Evolutionary conservation across 1,140 invertebrate species (phyloP).

Genomic region (Macrostomum lignano): DNA sequence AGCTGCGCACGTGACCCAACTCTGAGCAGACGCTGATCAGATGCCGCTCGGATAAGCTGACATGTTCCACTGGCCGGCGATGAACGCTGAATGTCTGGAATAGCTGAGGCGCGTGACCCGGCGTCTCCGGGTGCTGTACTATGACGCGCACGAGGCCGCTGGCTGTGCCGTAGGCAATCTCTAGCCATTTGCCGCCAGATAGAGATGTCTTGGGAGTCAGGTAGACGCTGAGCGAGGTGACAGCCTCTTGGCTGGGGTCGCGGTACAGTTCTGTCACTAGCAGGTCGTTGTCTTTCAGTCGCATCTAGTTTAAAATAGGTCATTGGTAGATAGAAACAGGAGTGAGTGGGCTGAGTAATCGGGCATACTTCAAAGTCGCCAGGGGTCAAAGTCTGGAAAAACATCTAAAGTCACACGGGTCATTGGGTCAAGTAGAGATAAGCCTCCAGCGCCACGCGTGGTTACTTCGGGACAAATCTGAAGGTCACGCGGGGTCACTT

Average conservation of each 20-base stretch:
- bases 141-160: conserved; percentile 78
- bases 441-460: too few species aligned
- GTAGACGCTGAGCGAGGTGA: conserved; percentile 92
- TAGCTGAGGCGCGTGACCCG: conserved; percentile 71
- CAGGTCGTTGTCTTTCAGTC: conserved; percentile 95
- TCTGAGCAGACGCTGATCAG: conserved; percentile 63
- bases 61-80: conserved; percentile 66
- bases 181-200: conserved; percentile 69
- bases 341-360: too few species aligned
- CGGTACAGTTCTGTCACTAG: conserved; percentile 78
- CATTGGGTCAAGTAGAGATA: too few species aligned
- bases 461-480: too few species aligned
- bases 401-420: too few species aligned
- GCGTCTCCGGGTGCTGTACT: conserved; percentile 89
- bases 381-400: too few species aligned
- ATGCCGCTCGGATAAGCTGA: conserved; percentile 72
- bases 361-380: too few species aligned
- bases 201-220: conserved; percentile 59
- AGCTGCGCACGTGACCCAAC: conserved; percentile 83
- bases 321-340: too few species aligned
- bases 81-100: conserved; percentile 95
- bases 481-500: too few species aligned
- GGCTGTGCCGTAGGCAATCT: conserved; percentile 88
- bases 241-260: conserved; percentile 69
- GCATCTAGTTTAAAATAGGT: too few species aligned